These are phyloP conservation scores for Ceratina australensis DNA, from an alignment of 1,140 invertebrate species.

Conservation along the genomic window DNA sequence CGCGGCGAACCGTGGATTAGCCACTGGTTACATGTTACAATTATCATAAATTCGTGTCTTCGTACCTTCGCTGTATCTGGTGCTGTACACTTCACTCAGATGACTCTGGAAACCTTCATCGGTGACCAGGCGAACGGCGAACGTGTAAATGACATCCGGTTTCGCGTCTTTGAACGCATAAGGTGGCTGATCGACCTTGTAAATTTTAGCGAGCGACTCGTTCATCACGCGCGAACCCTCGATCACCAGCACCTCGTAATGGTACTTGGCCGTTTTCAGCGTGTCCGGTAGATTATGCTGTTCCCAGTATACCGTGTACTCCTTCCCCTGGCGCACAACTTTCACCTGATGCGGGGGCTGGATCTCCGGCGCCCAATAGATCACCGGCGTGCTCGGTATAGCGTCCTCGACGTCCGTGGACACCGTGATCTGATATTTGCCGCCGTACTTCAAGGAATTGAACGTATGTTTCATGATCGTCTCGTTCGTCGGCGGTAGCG, in stretches of 20 bases:
- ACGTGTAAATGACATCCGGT: constrained; percentile 81
- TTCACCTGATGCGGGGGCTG: constrained; percentile 84
- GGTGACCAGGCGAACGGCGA: constrained; percentile 83
- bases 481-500: constrained; percentile 75
- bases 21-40: no score
- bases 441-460: constrained; percentile 82
- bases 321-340: constrained; percentile 78
- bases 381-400: constrained; percentile 74
- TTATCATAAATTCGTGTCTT: no score
- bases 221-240: constrained; percentile 79
- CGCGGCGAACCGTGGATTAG: no score
- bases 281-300: constrained; percentile 67
- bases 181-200: constrained; percentile 79
- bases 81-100: constrained; percentile 82
- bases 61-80: constrained; percentile 77
- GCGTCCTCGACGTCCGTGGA: constrained; percentile 79
- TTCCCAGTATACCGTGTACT: constrained; percentile 84
- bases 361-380: constrained; percentile 81
- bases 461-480: constrained; percentile 80
- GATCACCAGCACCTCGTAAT: constrained; percentile 84
- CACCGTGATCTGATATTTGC: constrained; percentile 83
- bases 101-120: constrained; percentile 83
- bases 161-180: constrained; percentile 81
- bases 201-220: constrained; percentile 78
- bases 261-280: constrained; percentile 74